These are phyloP conservation scores for Tubulanus polymorphus DNA, from an alignment of 2,888 invertebrate genomes.

Conservation along the genomic window DNA sequence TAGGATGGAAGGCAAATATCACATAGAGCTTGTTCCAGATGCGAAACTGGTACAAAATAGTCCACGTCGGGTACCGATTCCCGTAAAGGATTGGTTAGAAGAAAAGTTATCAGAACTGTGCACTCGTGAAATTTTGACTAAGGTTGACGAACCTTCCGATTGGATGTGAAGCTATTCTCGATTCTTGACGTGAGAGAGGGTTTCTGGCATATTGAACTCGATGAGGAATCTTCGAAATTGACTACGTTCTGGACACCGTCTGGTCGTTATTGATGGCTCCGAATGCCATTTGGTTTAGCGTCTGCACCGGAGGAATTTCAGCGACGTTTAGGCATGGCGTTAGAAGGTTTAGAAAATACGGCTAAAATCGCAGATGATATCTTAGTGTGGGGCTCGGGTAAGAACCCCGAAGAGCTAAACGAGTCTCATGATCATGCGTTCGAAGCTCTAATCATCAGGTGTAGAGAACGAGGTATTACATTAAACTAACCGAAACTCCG, in stretches of 20 bases:
- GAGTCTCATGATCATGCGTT: constrained; percentile 19
- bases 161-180: constrained; percentile 15
- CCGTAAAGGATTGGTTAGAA: background rate
- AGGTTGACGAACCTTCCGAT: constrained; percentile 7
- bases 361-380: constrained; percentile 23
- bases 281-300: constrained; percentile 9
- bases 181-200: constrained; percentile 13
- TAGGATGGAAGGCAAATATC: constrained; percentile 7
- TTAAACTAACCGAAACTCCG: constrained; percentile 17
- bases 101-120: constrained; percentile 2
- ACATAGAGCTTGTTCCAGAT: constrained; percentile 5
- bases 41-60: constrained; percentile 6
- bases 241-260: constrained; percentile 18
- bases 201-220: constrained; percentile 11
- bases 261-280: constrained; percentile 6
- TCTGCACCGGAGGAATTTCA: constrained; percentile 12
- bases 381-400: constrained; percentile 18
- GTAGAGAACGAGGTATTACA: constrained; percentile 9
- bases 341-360: constrained; percentile 22
- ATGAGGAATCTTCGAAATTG: constrained; percentile 4
- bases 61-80: constrained; percentile 1
- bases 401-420: constrained; percentile 14
- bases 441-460: constrained; percentile 12
- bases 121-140: background rate
- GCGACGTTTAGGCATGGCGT: constrained; percentile 8